phyloP scores from a whole-genome alignment of 1,140 invertebrate species.

The Ceratitis capitata region DNA sequence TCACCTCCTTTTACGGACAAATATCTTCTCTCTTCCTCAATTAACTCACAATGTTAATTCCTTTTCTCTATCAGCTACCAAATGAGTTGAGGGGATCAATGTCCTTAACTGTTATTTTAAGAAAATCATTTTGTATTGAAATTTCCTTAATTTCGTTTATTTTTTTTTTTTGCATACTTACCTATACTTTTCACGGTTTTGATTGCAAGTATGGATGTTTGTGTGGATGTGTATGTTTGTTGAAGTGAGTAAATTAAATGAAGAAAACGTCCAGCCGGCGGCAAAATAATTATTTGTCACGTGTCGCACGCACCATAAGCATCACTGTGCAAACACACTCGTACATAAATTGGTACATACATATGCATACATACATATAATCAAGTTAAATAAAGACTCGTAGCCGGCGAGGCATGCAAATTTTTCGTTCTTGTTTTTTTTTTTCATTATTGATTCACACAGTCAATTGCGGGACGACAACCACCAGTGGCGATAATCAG shows the following conservation, averaged over 20 bases:
- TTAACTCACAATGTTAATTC: too few relatives aligned
- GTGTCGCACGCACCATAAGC: slow-evolving; percentile 48
- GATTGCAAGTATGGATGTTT: not conserved
- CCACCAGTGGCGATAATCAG: not conserved
- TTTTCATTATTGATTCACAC: slow-evolving; percentile 54
- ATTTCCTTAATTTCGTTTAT: not conserved
- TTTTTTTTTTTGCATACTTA: not conserved
- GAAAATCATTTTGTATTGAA: too few relatives aligned
- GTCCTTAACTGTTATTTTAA: not conserved
- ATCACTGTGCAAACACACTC: not conserved
- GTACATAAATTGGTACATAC: not conserved
- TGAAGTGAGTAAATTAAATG: not conserved
- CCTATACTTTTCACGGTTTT: not conserved
- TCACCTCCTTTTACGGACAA: too few relatives aligned
- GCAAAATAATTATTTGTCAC: slow-evolving; percentile 62
- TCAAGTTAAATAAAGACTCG: not conserved
- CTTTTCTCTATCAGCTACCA: too few relatives aligned
- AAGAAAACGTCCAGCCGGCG: not conserved
- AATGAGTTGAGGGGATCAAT: not conserved
- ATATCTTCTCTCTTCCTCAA: too few relatives aligned
- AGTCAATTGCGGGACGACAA: not conserved
- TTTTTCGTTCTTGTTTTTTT: too few relatives aligned
- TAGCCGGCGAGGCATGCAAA: slow-evolving; percentile 52
- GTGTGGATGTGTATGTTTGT: not conserved
- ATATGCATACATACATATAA: not conserved